Percentiles rank a stretch among this genome's conserved stretches.
These are phyloP conservation scores for Perizoma affinitatum DNA, from an alignment of 2,888 invertebrate species.

Conservation along the genomic window DNA sequence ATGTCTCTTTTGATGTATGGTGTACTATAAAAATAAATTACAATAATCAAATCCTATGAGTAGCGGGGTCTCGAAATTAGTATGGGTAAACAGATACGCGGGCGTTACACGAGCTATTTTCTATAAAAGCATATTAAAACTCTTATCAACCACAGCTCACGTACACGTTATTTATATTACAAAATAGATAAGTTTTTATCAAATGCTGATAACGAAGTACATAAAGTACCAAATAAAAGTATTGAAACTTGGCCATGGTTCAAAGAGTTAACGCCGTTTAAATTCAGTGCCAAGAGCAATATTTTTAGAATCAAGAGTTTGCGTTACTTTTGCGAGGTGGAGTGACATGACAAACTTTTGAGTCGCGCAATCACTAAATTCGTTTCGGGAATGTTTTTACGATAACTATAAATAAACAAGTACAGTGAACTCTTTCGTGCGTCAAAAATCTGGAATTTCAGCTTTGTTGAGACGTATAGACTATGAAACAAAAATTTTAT, in stretches of 20 bases:
- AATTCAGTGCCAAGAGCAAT: slow-evolving; percentile 77
- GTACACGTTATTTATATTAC: slow-evolving; percentile 8
- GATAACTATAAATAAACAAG: slow-evolving; percentile 35
- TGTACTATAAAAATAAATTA: no score
- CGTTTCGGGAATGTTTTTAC: slow-evolving; percentile 43
- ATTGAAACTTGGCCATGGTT: slow-evolving; percentile 66
- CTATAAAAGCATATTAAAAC: not conserved
- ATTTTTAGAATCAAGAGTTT: slow-evolving; percentile 63
- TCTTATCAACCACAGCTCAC: not conserved
- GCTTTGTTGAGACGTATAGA: slow-evolving; percentile 12
- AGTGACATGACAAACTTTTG: slow-evolving; percentile 61
- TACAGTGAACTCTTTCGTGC: slow-evolving; percentile 24
- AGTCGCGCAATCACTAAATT: slow-evolving; percentile 56
- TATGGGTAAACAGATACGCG: no score
- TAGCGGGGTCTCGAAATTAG: no score
- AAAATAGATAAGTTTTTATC: slow-evolving; percentile 17
- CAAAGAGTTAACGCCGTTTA: slow-evolving; percentile 73
- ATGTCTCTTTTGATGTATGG: no score
- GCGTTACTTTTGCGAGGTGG: slow-evolving; percentile 15
- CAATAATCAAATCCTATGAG: no score
- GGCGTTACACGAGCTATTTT: no score
- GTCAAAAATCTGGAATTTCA: slow-evolving; percentile 17
- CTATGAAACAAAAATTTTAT: not conserved
- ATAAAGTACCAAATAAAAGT: slow-evolving; percentile 30
- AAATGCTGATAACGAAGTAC: slow-evolving; percentile 19